Evolutionary conservation across 1,140 invertebrate species (phyloP).

Genomic region (Camponotus pennsylvanicus): DNA sequence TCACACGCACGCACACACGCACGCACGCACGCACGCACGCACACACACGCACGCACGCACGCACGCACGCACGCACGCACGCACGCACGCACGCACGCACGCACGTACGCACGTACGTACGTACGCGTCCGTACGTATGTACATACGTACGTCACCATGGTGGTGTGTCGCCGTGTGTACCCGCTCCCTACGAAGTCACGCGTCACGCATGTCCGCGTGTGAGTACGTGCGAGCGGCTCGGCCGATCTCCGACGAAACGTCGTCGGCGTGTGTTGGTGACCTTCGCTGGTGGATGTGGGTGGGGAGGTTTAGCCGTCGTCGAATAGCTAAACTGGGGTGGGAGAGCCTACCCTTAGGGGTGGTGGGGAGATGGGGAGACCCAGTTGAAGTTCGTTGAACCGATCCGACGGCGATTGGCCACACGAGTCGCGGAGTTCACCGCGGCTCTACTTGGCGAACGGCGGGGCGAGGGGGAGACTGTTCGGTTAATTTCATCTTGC

Average conservation of each 20-base stretch:
- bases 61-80: background rate
- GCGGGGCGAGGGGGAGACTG: conserved; percentile 66
- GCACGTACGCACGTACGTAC: background rate
- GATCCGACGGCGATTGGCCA: conserved; percentile 79
- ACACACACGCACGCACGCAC: conserved; percentile 6
- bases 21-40: background rate
- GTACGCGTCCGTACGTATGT: background rate
- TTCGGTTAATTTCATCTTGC: conserved; percentile 87
- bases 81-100: no score
- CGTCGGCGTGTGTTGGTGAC: conserved; percentile 75
- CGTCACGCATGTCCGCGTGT: conserved; percentile 23
- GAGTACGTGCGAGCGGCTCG: conserved; percentile 26
- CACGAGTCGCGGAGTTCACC: conserved; percentile 74
- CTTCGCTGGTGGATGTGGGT: conserved; percentile 76
- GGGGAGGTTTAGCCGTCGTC: conserved; percentile 70
- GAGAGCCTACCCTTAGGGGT: conserved; percentile 43
- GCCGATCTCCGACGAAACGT: conserved; percentile 41
- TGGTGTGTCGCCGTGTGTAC: background rate
- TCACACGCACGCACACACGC: background rate
- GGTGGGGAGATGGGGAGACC: conserved; percentile 75
- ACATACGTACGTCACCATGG: conserved; percentile 27
- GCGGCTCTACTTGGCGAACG: conserved; percentile 71
- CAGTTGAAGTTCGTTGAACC: conserved; percentile 86
- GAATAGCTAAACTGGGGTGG: conserved; percentile 64
- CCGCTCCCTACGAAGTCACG: conserved; percentile 21